These are phyloP conservation scores for Metellina segmentata DNA, from an alignment of 2,888 invertebrate species.

Conservation along the genomic window DNA sequence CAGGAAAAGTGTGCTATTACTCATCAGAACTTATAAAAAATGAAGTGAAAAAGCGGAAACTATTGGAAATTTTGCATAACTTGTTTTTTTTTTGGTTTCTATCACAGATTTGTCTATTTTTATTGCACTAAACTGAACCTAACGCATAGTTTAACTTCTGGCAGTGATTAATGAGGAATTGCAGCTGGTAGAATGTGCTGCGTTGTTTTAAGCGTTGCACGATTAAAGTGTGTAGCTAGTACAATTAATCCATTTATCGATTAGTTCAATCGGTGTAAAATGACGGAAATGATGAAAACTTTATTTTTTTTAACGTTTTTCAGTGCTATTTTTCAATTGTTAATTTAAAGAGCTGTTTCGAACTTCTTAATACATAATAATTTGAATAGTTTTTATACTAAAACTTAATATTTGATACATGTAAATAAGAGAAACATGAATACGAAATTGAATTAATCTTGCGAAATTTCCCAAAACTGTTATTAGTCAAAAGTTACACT, in stretches of 20 bases:
- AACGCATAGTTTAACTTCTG: not conserved
- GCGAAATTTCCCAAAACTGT: no score
- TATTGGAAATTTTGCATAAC: conserved; percentile 4
- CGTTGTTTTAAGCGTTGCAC: not conserved
- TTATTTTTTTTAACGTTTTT: not conserved
- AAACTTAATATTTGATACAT: no score
- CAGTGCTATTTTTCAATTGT: no score
- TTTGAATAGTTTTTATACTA: no score
- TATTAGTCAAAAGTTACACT: no score
- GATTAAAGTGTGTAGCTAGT: not conserved
- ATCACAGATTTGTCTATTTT: not conserved
- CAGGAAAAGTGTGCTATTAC: conserved; percentile 24
- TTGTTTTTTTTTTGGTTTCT: not conserved
- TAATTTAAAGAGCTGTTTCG: no score
- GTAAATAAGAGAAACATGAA: no score
- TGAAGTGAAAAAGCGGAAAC: not conserved
- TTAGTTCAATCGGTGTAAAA: not conserved
- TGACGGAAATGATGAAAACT: not conserved
- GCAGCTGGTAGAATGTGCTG: not conserved
- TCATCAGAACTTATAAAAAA: conserved; percentile 8
- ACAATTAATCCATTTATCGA: not conserved
- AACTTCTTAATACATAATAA: no score
- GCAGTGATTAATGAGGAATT: not conserved
- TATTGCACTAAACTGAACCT: not conserved
- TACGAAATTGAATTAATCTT: no score